Evolutionary conservation across 2,113 vertebrate genomes (phyloP).

Genomic region (Tragelaphus imberbis): DNA sequence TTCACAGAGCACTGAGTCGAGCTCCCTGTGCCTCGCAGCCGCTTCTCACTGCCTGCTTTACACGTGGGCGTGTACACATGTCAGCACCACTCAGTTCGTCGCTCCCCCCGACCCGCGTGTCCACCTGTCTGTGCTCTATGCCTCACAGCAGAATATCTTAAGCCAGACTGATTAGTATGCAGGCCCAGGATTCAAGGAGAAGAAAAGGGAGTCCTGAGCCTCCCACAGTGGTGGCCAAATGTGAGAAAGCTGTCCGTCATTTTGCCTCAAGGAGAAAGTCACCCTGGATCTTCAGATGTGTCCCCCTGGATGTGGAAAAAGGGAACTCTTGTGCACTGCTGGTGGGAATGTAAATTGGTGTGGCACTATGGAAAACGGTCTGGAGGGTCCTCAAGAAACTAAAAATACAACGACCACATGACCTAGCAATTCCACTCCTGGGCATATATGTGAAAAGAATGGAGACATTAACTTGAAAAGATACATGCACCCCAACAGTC

Average conservation of each 20-base stretch:
- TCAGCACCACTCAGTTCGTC: background rate
- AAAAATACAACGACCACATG: background rate
- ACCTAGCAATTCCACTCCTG: background rate
- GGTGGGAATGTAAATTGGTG: background rate
- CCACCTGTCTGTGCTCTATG: background rate
- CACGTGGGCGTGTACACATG: accelerated
- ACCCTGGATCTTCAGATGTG: background rate
- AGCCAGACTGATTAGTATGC: background rate
- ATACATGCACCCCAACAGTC: background rate
- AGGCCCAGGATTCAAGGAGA: background rate
- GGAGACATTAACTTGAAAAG: background rate
- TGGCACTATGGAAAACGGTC: background rate
- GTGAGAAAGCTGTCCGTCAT: background rate
- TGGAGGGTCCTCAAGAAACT: background rate
- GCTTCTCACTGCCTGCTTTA: accelerated
- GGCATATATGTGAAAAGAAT: background rate
- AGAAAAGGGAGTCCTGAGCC: background rate
- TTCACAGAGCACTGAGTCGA: background rate
- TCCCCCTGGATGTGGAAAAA: background rate
- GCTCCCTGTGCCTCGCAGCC: accelerated
- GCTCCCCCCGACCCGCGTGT: background rate
- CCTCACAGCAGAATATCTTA: background rate
- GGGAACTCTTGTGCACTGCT: background rate
- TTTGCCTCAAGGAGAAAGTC: background rate
- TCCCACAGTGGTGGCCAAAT: background rate